Conservation (phyloP, 2,797 vertebrate genomes). For the Poecilia gillii region DNA sequence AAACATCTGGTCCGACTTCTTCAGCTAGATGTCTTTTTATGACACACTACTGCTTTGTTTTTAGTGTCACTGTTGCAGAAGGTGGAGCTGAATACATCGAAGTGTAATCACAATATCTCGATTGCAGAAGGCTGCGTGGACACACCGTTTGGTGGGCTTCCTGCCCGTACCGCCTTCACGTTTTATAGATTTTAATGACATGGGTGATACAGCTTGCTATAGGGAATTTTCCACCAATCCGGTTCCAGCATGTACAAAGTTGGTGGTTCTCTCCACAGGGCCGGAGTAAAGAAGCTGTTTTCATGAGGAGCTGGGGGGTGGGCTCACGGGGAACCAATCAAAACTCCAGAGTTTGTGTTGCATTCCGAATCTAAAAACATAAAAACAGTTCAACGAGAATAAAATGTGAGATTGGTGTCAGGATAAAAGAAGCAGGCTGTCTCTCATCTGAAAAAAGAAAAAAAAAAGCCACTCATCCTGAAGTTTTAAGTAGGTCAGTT, state of each 20-base stretch:
- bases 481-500: background rate
- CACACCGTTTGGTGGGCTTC: background rate
- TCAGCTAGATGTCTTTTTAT: slow-evolving; percentile 30
- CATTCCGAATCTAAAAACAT: background rate
- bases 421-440: background rate
- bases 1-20: slow-evolving; percentile 47
- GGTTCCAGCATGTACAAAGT: background rate
- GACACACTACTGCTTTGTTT: slow-evolving; percentile 14
- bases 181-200: slow-evolving; percentile 1
- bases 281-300: background rate
- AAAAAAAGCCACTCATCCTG: background rate
- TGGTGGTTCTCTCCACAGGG: background rate
- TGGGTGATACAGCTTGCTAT: background rate
- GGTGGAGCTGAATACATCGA: background rate
- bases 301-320: background rate
- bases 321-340: background rate
- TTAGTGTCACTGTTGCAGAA: slow-evolving; percentile 17
- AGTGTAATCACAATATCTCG: background rate
- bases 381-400: background rate
- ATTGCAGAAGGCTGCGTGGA: background rate
- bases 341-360: background rate
- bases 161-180: background rate
- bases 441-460: background rate
- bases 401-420: background rate
- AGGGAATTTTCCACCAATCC: background rate